phyloP scores from a whole-genome alignment of 2,797 vertebrate species.

The Characodon lateralis region DNA sequence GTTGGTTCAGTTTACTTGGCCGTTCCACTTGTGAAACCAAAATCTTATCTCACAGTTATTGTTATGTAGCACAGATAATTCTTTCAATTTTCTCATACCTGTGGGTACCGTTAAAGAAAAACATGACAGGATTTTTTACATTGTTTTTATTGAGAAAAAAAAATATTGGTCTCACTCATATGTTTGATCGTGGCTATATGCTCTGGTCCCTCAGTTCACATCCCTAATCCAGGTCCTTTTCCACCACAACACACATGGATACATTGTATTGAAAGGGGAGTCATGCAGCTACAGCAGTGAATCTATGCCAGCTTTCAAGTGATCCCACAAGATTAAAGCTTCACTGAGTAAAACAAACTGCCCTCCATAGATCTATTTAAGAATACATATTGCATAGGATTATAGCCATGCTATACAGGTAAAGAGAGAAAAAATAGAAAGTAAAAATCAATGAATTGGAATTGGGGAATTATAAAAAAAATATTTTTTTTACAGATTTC shows the following conservation, averaged over 20 bases:
- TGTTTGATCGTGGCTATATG: conserved; percentile 89
- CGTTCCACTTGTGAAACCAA: conserved; percentile 21
- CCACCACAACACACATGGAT: conserved; percentile 89
- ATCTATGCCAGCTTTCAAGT: conserved; percentile 87
- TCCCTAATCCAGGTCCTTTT: conserved; percentile 82
- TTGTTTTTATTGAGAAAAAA: conserved; percentile 98
- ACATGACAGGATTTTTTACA: conserved; percentile 32
- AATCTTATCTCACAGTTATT: conserved; percentile 27
- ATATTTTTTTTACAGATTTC: conserved; percentile 79
- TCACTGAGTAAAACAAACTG: conserved; percentile 92
- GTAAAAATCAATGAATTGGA: conserved; percentile 83
- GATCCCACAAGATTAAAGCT: conserved; percentile 90
- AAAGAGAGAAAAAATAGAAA: conserved; percentile 81
- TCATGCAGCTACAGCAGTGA: conserved; percentile 97
- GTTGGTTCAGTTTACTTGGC: conserved; percentile 34
- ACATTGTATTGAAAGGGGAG: conserved; percentile 90
- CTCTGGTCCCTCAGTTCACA: conserved; percentile 80
- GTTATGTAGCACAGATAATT: conserved; percentile 20
- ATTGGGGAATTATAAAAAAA: conserved; percentile 82
- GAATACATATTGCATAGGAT: conserved; percentile 98
- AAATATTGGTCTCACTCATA: conserved; percentile 91
- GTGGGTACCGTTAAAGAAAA: conserved; percentile 10
- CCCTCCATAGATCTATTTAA: conserved; percentile 88
- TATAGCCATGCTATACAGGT: conserved; percentile 97
- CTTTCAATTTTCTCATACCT: conserved; percentile 7